Percentiles rank a stretch among this genome's conserved stretches.
Evolutionary conservation across 1,140 invertebrate species (phyloP).

Genomic region (Teleopsis dalmanni): DNA sequence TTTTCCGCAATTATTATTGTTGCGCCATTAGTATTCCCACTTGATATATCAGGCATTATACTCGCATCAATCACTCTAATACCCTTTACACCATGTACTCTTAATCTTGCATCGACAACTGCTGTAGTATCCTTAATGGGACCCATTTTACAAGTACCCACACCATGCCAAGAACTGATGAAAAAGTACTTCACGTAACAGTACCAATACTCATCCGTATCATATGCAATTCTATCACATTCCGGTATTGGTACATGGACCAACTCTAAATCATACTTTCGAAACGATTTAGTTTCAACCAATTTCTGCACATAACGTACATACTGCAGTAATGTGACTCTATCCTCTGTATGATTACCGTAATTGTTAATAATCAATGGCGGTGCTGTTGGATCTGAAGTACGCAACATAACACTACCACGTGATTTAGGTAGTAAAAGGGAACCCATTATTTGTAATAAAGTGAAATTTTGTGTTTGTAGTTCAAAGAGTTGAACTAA

Average conservation of each 20-base stretch:
- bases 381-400: constrained; percentile 34
- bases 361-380: constrained; percentile 77
- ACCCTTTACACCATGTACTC: constrained; percentile 56
- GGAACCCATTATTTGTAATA: constrained; percentile 44
- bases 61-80: constrained; percentile 71
- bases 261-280: constrained; percentile 42
- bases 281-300: constrained; percentile 46
- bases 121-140: constrained; percentile 49
- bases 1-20: constrained; percentile 72
- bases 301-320: constrained; percentile 47
- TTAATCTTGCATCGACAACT: constrained; percentile 59
- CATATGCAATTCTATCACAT: constrained; percentile 40
- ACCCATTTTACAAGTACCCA: constrained; percentile 73
- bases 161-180: constrained; percentile 59
- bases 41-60: constrained; percentile 66
- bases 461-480: constrained; percentile 33
- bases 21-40: constrained; percentile 68
- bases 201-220: constrained; percentile 54
- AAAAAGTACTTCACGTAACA: constrained; percentile 56
- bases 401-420: constrained; percentile 39
- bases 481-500: constrained; percentile 25
- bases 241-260: constrained; percentile 40
- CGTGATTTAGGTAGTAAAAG: constrained; percentile 46
- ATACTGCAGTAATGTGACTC: constrained; percentile 61
- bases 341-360: constrained; percentile 60